Conservation (phyloP, 2,113 vertebrate species). For the Myotis davidii region DNA sequence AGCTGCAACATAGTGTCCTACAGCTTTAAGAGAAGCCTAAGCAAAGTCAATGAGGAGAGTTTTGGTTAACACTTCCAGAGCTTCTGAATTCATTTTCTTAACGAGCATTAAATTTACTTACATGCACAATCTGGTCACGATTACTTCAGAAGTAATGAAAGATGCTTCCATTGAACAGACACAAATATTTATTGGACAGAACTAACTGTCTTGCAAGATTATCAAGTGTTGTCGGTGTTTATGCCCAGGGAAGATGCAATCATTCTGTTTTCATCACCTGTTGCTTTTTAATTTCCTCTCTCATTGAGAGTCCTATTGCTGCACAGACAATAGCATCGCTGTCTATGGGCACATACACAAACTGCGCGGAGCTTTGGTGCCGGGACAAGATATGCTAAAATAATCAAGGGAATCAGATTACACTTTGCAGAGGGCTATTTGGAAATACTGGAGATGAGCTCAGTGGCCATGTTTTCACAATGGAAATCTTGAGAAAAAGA, state of each 20-base stretch:
- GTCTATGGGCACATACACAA: not conserved
- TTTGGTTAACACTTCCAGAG: not conserved
- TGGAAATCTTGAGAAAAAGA: conserved; percentile 38
- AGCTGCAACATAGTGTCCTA: not conserved
- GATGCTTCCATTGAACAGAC: not conserved
- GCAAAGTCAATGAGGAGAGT: not conserved
- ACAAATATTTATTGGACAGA: conserved; percentile 53
- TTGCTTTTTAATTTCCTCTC: conserved; percentile 75
- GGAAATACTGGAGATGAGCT: conserved; percentile 48
- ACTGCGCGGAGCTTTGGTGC: not conserved
- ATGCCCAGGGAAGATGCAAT: conserved; percentile 58
- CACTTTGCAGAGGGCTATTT: not conserved
- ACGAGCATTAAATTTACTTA: conserved; percentile 33
- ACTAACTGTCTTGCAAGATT: conserved; percentile 59
- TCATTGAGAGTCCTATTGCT: conserved; percentile 31
- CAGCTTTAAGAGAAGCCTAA: not conserved
- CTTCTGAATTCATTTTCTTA: conserved; percentile 52
- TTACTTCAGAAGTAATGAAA: conserved; percentile 57
- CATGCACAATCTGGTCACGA: not conserved
- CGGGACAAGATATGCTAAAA: conserved; percentile 39
- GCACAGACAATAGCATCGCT: conserved; percentile 41
- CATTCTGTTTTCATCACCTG: conserved; percentile 47
- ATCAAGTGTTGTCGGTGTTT: conserved; percentile 47
- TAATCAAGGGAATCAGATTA: conserved; percentile 56
- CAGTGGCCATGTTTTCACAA: not conserved